Evolutionary conservation across 1,140 invertebrate species (phyloP).

Genomic region (Drosophila funebris): DNA sequence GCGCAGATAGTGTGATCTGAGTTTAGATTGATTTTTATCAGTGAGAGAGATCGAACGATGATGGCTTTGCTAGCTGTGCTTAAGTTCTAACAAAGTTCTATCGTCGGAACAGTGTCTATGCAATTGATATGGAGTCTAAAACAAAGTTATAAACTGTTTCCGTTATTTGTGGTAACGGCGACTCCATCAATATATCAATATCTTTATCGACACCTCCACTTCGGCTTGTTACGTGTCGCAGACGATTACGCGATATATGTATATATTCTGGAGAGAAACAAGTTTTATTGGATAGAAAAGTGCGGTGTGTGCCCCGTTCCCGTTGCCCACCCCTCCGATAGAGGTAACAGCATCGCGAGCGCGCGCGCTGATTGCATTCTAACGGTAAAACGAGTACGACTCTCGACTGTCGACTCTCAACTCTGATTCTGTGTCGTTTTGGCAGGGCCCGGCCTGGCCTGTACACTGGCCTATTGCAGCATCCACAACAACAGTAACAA

Average conservation of each 20-base stretch:
- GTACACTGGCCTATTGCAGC: slow-evolving; percentile 73
- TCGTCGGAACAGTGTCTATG: slow-evolving; percentile 9
- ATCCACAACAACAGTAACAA: slow-evolving; percentile 50
- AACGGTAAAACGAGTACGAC: slow-evolving; percentile 81
- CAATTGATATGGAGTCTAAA: slow-evolving; percentile 20
- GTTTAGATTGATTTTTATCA: slow-evolving; percentile 5
- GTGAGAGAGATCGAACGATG: slow-evolving; percentile 36
- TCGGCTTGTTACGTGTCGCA: slow-evolving; percentile 58
- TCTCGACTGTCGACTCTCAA: slow-evolving; percentile 14
- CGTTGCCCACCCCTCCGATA: not conserved
- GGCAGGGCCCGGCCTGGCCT: slow-evolving; percentile 50
- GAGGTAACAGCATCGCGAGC: slow-evolving; percentile 69
- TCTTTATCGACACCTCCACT: not conserved
- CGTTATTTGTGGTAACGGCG: slow-evolving; percentile 27
- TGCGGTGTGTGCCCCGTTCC: slow-evolving; percentile 26
- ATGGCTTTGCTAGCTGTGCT: slow-evolving; percentile 66
- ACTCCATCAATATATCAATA: slow-evolving; percentile 14
- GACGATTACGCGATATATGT: slow-evolving; percentile 70
- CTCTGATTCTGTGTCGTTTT: slow-evolving; percentile 10
- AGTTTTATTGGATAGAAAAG: slow-evolving; percentile 76
- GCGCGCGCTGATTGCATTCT: slow-evolving; percentile 76
- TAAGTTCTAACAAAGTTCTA: slow-evolving; percentile 69
- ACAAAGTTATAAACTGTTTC: slow-evolving; percentile 31
- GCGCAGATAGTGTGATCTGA: not conserved
- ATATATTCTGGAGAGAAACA: slow-evolving; percentile 64